These are phyloP conservation scores for Cliona cf. orientalis DNA, from an alignment of 37 sponge, comb jelly and placozoan species.

Conservation along the genomic window DNA sequence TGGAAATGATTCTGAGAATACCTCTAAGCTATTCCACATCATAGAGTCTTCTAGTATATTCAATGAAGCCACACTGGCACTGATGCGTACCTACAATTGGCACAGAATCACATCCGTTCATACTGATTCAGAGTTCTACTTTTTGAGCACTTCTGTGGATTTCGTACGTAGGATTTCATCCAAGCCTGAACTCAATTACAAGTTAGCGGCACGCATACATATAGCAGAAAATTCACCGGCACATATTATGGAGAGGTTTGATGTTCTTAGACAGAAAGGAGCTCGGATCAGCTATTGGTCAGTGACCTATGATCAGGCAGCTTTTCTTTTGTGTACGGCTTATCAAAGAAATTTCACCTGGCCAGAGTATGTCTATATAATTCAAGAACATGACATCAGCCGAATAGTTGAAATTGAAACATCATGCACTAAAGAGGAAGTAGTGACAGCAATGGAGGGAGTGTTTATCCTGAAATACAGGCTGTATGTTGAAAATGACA, in stretches of 20 bases:
- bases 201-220: not conserved
- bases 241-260: not conserved
- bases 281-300: slow-evolving; percentile 16
- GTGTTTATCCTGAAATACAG: slow-evolving; percentile 15
- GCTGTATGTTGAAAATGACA: not conserved
- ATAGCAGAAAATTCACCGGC: not conserved
- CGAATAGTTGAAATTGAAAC: not conserved
- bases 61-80: slow-evolving; percentile 12
- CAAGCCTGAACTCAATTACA: not conserved
- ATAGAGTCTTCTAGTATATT: slow-evolving; percentile 5
- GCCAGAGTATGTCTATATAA: slow-evolving; percentile 46
- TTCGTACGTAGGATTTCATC: not conserved
- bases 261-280: not conserved
- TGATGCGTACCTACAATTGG: slow-evolving; percentile 28
- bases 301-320: slow-evolving; percentile 9
- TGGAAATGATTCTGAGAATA: not conserved
- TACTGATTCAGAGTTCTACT: slow-evolving; percentile 1
- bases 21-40: slow-evolving; percentile 1
- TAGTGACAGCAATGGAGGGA: slow-evolving; percentile 25
- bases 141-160: not conserved
- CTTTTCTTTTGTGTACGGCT: slow-evolving; percentile 35
- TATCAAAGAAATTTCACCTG: not conserved
- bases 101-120: not conserved
- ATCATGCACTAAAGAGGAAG: slow-evolving; percentile 9
- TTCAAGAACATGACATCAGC: not conserved